Evolutionary conservation across 2,797 vertebrate genomes (phyloP), one percentile per base, ranked within the genome.

Genomic region (Pangasius sanitwongsei): DNA sequence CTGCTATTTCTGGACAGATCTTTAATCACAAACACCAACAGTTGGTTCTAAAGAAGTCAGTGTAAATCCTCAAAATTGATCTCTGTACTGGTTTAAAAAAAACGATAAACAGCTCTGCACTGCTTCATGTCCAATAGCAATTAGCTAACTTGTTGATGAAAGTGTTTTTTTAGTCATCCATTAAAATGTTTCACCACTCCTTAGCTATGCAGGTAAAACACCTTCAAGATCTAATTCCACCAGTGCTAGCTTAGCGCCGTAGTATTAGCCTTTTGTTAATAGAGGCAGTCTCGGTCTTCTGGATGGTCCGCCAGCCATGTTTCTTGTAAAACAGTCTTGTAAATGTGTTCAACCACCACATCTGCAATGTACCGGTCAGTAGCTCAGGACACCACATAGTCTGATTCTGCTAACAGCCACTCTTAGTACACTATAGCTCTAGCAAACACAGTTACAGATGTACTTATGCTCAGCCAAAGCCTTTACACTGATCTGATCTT

Each of bases 321-420:
- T 57, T 78, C 61, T 90, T 61, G 31, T 91, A 87, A 90, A 91
- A 86, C 55, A 80, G 75, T 77, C 86, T 77, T 87, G 87, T 90
- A 90, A 91, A 90, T 41, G 55, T 44, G 31, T 89, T 88, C 88
- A 88, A 89, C 84, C 41, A 31, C 59, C 85, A 77, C 48, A 44
- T 74, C 37, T 88, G 37, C 77, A 44, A 34, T 37, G n/a, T 67
- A 69, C 72, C 44, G 74, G 16, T 8, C 18, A 78, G 70, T 85
- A 85, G 67, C 67, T 81, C 31, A 28, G 34, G 28, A 70, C 41
- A 41, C 41, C 11, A 12, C 20, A 5, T 48, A n/a, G 31, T 78
- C 86, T 61, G 28, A 57, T 37, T 61, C 50, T 65, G 59, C 25
- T 82, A 34, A 55, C 61, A 57, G 85, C 61, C 80, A 86, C 61